A percentile compares a stretch with the other conserved stretches of the same genome.
phyloP scores from a whole-genome alignment of 2,888 invertebrate species.

The Phrixothrix hirtus region DNA sequence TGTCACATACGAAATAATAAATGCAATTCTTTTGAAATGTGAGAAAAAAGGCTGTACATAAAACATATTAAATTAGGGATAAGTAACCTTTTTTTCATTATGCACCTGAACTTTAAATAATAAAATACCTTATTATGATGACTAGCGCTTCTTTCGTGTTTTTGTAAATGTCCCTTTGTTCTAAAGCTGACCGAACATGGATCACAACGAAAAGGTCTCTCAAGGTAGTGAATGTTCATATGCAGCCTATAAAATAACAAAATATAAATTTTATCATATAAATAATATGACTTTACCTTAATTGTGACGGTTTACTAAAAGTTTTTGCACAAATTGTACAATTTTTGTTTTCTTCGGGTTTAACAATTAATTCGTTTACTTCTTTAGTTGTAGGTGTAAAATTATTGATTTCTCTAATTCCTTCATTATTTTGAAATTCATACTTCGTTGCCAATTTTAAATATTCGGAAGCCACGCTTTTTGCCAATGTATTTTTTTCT shows the following conservation, averaged over 20 bases:
- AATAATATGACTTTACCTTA: conserved; percentile 60
- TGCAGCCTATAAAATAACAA: conserved; percentile 63
- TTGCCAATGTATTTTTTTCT: conserved; percentile 59
- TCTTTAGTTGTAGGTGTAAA: conserved; percentile 44
- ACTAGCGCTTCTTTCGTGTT: conserved; percentile 89
- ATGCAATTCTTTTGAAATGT: too few relatives aligned
- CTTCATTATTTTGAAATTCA: conserved; percentile 42
- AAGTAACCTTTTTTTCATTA: too few relatives aligned
- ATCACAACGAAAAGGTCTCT: conserved; percentile 88
- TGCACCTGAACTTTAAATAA: not conserved
- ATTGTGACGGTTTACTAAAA: conserved; percentile 88
- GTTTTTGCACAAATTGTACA: conserved; percentile 82
- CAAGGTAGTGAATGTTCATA: conserved; percentile 95
- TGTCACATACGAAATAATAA: too few relatives aligned
- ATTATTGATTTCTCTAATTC: conserved; percentile 36
- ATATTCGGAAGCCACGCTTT: conserved; percentile 69
- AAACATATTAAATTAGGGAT: too few relatives aligned
- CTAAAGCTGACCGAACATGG: conserved; percentile 90
- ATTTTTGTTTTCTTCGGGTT: conserved; percentile 55
- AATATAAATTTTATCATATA: not conserved
- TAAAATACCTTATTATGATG: conserved; percentile 84
- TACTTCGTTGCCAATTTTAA: conserved; percentile 63
- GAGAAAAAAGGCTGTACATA: too few relatives aligned
- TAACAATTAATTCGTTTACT: conserved; percentile 54
- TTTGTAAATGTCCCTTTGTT: conserved; percentile 88